phyloP scores from a whole-genome alignment of 2,797 vertebrate genomes.

The Cuniculus paca region DNA sequence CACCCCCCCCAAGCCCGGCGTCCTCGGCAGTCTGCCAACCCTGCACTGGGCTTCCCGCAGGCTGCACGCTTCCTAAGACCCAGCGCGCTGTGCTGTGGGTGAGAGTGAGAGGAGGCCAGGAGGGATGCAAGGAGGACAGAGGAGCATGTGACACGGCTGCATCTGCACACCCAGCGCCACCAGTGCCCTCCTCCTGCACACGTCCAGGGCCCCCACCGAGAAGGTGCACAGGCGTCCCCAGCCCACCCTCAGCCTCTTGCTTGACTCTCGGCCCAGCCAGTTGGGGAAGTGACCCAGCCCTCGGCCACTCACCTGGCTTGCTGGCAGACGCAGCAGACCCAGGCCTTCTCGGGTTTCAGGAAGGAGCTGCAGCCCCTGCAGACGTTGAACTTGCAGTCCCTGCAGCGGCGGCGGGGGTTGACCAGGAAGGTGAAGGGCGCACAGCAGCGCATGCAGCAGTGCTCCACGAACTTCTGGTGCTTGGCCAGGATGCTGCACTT shows the following conservation, averaged over 20 bases:
- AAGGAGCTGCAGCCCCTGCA: constrained; percentile 97
- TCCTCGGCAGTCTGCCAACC: too few relatives aligned
- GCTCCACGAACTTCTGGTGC: constrained; percentile 96
- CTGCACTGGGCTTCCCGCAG: not conserved
- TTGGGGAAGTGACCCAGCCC: too few relatives aligned
- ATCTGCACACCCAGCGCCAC: not conserved
- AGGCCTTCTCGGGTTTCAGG: constrained; percentile 93
- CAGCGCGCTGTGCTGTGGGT: not conserved
- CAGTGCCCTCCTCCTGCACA: not conserved
- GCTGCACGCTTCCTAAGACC: not conserved
- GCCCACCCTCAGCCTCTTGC: not conserved
- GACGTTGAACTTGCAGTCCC: constrained; percentile 96
- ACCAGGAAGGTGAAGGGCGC: constrained; percentile 97
- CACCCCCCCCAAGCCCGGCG: rapidly evolving
- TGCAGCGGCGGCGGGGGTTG: constrained; percentile 95
- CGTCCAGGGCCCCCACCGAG: rapidly evolving
- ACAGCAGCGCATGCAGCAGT: constrained; percentile 98
- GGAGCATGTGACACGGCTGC: too few relatives aligned
- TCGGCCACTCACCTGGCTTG: constrained; percentile 93
- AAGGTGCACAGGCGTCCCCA: rapidly evolving
- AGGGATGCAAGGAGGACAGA: not conserved
- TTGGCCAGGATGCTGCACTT: constrained; percentile 96
- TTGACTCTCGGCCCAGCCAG: too few relatives aligned
- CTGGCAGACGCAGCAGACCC: constrained; percentile 96
- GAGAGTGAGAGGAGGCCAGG: not conserved